Evolutionary conservation across 2,888 invertebrate species (phyloP).

Genomic region (Autographa gamma): DNA sequence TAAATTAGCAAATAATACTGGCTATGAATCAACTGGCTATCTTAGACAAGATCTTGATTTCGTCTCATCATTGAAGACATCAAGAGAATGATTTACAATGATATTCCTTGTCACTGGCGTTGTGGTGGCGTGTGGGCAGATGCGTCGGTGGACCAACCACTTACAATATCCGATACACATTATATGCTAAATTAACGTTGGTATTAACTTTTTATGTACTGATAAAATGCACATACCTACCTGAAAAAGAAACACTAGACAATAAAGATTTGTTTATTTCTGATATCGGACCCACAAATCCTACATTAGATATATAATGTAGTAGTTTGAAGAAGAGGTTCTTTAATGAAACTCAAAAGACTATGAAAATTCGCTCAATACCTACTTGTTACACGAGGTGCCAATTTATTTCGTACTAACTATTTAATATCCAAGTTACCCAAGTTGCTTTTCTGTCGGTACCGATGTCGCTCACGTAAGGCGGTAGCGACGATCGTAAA

Average conservation of each 20-base stretch:
- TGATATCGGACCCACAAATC: no score
- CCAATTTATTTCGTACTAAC: background rate
- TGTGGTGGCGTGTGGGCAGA: constrained; percentile 44
- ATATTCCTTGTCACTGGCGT: constrained; percentile 41
- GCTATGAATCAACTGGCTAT: constrained; percentile 50
- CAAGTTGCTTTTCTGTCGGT: constrained; percentile 65
- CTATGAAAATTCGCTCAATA: no score
- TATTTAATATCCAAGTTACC: background rate
- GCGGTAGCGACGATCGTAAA: constrained; percentile 87
- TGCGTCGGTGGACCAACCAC: constrained; percentile 53
- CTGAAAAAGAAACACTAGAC: no score
- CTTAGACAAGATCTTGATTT: constrained; percentile 43
- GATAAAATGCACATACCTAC: constrained; percentile 27
- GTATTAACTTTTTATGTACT: constrained; percentile 42
- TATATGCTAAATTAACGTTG: constrained; percentile 52
- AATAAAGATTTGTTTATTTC: no score
- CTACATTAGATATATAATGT: no score
- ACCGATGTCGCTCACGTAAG: constrained; percentile 80
- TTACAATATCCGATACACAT: constrained; percentile 52
- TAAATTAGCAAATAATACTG: constrained; percentile 48
- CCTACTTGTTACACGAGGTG: no score
- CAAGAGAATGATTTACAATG: constrained; percentile 55
- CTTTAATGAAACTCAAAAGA: no score
- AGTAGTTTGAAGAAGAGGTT: no score
- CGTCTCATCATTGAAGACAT: constrained; percentile 46